Evolutionary conservation across 2,888 invertebrate genomes (phyloP), one percentile per base, ranked within the genome.

Genomic region (Mesopsocus fuscifrons): DNA sequence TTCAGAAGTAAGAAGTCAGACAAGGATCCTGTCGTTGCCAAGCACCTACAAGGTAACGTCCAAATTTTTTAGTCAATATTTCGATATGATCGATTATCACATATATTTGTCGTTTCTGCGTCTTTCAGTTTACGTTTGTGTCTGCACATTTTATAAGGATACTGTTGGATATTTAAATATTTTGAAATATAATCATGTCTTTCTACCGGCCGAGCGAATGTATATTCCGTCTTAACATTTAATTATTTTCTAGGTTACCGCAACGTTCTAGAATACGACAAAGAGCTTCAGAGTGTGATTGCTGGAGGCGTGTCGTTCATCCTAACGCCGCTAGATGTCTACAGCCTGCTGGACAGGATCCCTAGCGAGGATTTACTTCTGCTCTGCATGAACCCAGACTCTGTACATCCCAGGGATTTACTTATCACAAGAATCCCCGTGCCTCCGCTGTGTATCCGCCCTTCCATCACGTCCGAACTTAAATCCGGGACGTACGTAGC

Each of bases 371-470:
- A 80, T 54, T 60, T 77, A 34, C 69, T 71, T 2, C 58, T 77
- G 8, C 58, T 80, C 45, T 55, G 77, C 49, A 68, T 77, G 66
- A 65, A 65, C 53, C 54, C 60, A 2, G 54, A 60, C 3, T 63
- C 70, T 47, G 68, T 71, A 13, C 64, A 68, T 47, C 98, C 98
- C 0, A 77, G 81, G 51, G 84, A 97, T 64, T 67, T 99, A 47
- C 81, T 99, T 52, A 71, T 95, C 38, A 89, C 88, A 0, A 70
- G 92, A 48, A 71, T 98, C 49, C 79, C 92, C 23, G 97, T 97
- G 1, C 95, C 98, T 2, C 98, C 98, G 1, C 78, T 91, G 47
- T 94, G 94, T 56, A 98, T 99, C 55, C 71, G 98, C 4, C 98
- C 98, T 1, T 94, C 94, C 11, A 94, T 97, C 9, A 74, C 85